These are phyloP conservation scores for Chaunax sp. DNA, from an alignment of 2,797 vertebrate species.

Conservation along the genomic window DNA sequence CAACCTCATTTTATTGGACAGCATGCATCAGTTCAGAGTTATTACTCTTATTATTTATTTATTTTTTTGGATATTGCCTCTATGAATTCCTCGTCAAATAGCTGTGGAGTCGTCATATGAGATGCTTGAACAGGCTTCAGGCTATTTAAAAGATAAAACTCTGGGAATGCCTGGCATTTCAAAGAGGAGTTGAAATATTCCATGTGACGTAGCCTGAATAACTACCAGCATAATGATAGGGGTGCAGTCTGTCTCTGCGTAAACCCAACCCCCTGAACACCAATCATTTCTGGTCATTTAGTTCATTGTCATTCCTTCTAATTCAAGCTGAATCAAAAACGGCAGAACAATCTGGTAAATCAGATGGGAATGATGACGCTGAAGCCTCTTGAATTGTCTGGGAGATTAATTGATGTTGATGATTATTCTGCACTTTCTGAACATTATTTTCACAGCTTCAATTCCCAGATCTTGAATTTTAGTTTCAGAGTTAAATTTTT, in stretches of 20 bases:
- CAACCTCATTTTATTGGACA: constrained; percentile 21
- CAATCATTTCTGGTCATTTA: constrained; percentile 31
- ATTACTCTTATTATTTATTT: not conserved
- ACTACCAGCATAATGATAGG: constrained; percentile 41
- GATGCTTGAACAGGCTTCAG: constrained; percentile 32
- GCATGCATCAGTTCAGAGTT: not conserved
- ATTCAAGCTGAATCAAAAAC: constrained; percentile 35
- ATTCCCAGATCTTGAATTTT: constrained; percentile 1
- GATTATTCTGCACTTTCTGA: not conserved
- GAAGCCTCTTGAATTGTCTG: constrained; percentile 16
- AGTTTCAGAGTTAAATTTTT: not conserved
- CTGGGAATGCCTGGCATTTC: constrained; percentile 23
- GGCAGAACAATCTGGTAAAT: constrained; percentile 27
- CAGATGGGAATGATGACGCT: constrained; percentile 32
- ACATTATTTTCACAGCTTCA: not conserved
- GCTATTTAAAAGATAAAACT: constrained; percentile 44
- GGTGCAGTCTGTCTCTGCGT: constrained; percentile 18
- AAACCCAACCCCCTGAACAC: constrained; percentile 30
- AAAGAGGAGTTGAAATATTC: constrained; percentile 45
- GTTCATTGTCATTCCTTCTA: constrained; percentile 20
- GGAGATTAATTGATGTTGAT: constrained; percentile 18
- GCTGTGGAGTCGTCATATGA: constrained; percentile 20
- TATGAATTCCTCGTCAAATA: constrained; percentile 38
- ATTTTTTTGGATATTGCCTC: constrained; percentile 24
- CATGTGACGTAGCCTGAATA: constrained; percentile 31